Evolutionary conservation across 2,797 vertebrate genomes (phyloP).

Genomic region (Myripristis jacobus): DNA sequence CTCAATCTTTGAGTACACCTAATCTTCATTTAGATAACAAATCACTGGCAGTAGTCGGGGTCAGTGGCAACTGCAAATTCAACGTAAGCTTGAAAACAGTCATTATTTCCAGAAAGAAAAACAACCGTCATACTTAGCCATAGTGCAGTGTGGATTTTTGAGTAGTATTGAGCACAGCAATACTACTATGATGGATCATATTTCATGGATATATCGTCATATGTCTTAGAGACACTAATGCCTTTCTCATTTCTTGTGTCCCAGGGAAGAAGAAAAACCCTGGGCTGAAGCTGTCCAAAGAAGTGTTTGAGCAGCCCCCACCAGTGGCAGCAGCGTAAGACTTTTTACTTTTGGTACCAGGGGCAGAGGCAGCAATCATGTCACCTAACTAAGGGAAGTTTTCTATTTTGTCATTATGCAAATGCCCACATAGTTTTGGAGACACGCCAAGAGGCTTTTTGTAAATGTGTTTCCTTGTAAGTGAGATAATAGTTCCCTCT

Average conservation of each 20-base stretch:
- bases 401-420: not conserved
- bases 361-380: not conserved
- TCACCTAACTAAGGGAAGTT: not conserved
- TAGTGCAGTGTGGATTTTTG: not conserved
- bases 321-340: conserved; percentile 88
- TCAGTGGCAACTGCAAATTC: conserved; percentile 33
- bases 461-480: too few relatives aligned
- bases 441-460: too few relatives aligned
- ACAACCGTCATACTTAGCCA: conserved; percentile 1
- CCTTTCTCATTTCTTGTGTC: conserved; percentile 33
- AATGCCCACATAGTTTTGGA: not conserved
- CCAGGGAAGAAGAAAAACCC: conserved; percentile 93
- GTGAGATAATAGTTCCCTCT: too few relatives aligned
- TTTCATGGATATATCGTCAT: too few relatives aligned
- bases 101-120: conserved; percentile 12
- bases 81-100: conserved; percentile 31
- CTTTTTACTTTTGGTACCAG: not conserved
- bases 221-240: too few relatives aligned
- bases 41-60: conserved; percentile 42
- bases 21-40: conserved; percentile 66
- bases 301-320: conserved; percentile 92
- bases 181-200: conserved; percentile 1
- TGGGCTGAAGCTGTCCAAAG: conserved; percentile 90
- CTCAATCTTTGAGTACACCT: conserved; percentile 54
- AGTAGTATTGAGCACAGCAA: conserved; percentile 4